These are phyloP conservation scores for Dasyornis broadbenti DNA, from an alignment of 2,113 vertebrate species.

Conservation along the genomic window DNA sequence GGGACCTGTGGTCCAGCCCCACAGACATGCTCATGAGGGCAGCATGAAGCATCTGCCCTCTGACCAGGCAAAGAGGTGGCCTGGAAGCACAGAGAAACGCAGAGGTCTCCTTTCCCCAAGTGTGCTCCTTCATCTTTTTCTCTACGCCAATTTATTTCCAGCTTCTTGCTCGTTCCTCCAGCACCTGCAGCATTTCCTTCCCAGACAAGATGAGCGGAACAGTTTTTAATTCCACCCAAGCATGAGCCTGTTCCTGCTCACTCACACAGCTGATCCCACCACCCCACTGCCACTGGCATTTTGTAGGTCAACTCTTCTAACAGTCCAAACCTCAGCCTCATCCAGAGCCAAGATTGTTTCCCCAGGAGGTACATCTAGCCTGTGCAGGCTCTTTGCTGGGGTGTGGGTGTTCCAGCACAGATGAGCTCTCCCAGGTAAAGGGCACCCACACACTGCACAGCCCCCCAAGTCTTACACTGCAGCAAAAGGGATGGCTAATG, in stretches of 20 bases:
- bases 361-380: not conserved
- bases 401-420: not conserved
- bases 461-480: not conserved
- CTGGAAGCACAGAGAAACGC: not conserved
- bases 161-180: not conserved
- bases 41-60: rapidly evolving
- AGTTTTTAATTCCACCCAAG: not conserved
- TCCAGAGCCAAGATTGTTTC: not conserved
- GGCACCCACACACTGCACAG: not conserved
- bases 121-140: not conserved
- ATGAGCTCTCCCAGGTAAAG: not conserved
- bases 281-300: not conserved
- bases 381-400: not conserved
- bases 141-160: not conserved
- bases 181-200: not conserved
- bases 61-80: not conserved
- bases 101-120: not conserved
- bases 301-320: not conserved
- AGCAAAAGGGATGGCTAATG: not conserved
- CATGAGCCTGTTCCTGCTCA: not conserved
- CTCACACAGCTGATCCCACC: not conserved
- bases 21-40: not conserved
- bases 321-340: not conserved
- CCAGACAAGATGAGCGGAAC: not conserved
- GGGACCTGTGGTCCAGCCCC: not conserved